Percentiles rank a stretch among this genome's conserved stretches.
Evolutionary conservation across 2,888 invertebrate species (phyloP).

Genomic region (Nasonovia ribisnigri): DNA sequence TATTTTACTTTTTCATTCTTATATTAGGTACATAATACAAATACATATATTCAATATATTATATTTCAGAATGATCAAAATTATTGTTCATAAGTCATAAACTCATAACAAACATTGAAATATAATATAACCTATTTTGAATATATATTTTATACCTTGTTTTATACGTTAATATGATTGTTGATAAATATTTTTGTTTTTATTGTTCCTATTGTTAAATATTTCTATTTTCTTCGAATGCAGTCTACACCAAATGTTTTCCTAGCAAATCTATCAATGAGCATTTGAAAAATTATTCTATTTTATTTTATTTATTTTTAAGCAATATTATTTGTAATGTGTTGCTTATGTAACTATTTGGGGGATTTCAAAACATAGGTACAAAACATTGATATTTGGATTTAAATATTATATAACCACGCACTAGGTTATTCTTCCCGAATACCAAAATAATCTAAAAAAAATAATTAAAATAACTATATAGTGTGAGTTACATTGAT

Average conservation of each 20-base stretch:
- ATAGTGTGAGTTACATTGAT: background rate
- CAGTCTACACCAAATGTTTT: background rate
- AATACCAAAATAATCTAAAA: background rate
- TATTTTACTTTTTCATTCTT: background rate
- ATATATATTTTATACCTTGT: background rate
- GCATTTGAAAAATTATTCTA: background rate
- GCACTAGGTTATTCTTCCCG: background rate
- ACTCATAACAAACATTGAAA: background rate
- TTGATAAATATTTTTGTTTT: background rate
- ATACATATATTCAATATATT: background rate
- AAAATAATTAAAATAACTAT: background rate
- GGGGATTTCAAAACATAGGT: background rate
- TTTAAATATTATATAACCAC: background rate
- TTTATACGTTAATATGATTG: background rate
- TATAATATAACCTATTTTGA: constrained; percentile 4
- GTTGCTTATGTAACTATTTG: background rate
- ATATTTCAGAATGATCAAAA: background rate
- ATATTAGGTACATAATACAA: too few relatives aligned
- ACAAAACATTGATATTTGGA: background rate
- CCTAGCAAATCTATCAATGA: background rate
- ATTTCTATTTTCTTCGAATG: background rate
- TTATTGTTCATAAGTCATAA: too few relatives aligned
- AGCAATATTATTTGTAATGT: background rate
- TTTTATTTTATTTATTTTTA: background rate
- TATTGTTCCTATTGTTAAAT: background rate